Percentiles rank a stretch among this genome's conserved stretches.
Conservation (phyloP, 2,797 vertebrate genomes). For the Helicolenus hilgendorfi region DNA sequence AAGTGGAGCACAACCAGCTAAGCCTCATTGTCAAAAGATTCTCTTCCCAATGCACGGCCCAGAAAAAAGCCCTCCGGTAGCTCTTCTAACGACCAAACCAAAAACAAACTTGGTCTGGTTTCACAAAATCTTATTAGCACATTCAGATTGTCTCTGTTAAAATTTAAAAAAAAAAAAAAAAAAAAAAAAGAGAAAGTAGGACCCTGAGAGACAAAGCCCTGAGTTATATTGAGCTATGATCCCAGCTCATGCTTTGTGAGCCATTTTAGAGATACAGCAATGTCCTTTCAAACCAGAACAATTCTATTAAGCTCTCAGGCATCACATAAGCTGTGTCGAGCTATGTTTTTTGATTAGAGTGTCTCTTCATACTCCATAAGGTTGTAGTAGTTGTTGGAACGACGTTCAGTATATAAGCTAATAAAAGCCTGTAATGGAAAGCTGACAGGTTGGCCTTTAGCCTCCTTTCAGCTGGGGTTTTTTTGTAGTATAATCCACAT, state of each 20-base stretch:
- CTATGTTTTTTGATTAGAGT: conserved; percentile 22
- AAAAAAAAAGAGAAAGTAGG: background rate
- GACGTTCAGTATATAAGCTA: background rate
- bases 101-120: conserved; percentile 48
- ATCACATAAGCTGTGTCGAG: conserved; percentile 32
- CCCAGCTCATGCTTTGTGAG: conserved; percentile 45
- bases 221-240: conserved; percentile 59
- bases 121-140: conserved; percentile 49
- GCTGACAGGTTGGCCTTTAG: conserved; percentile 15
- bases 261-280: conserved; percentile 39
- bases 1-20: conserved; percentile 45
- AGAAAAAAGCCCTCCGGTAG: background rate
- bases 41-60: background rate
- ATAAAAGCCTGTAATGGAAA: conserved; percentile 9
- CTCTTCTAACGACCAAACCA: conserved; percentile 25
- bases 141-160: conserved; percentile 43
- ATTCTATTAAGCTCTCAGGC: conserved; percentile 53
- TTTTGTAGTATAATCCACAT: background rate
- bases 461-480: background rate
- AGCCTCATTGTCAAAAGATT: conserved; percentile 51
- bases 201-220: conserved; percentile 53
- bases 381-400: background rate
- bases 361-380: background rate
- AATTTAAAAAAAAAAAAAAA: conserved; percentile 17
- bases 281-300: conserved; percentile 43